Evolutionary conservation across 2,113 vertebrate species (phyloP).

Genomic region (Alaudala cheleensis): DNA sequence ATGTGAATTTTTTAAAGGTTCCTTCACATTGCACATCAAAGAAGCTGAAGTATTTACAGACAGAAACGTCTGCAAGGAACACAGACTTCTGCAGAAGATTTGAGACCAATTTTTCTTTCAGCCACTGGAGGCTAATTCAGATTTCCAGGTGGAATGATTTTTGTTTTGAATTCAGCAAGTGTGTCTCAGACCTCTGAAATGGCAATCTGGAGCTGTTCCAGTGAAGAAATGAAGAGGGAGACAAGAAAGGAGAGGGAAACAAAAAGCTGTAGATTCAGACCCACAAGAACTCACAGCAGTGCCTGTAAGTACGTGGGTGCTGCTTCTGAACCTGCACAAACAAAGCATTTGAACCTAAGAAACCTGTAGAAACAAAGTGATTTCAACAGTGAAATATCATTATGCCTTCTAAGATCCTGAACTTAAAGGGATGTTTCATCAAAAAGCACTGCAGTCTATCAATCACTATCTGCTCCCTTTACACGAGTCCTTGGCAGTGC

Average conservation of each 20-base stretch:
- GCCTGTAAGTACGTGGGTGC: accelerated
- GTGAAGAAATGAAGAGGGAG: background rate
- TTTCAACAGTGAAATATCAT: background rate
- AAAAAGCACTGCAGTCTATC: background rate
- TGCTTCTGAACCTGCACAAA: background rate
- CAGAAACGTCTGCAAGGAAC: background rate
- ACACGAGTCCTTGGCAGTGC: background rate
- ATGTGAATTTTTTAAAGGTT: background rate
- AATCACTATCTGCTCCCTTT: background rate
- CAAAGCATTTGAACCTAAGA: background rate
- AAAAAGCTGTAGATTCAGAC: background rate
- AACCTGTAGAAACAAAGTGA: background rate
- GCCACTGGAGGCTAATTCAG: background rate
- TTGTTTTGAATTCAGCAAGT: background rate
- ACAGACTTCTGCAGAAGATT: background rate
- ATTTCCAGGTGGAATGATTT: background rate
- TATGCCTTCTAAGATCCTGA: background rate
- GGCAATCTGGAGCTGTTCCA: background rate
- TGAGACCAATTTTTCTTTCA: background rate
- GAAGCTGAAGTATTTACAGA: background rate
- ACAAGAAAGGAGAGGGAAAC: background rate
- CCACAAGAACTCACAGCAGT: background rate
- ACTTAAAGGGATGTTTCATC: background rate
- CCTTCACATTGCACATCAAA: background rate
- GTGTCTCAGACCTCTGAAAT: background rate